Evolutionary conservation across 2,797 vertebrate genomes (phyloP).

Genomic region (Neomorphus geoffroyi): DNA sequence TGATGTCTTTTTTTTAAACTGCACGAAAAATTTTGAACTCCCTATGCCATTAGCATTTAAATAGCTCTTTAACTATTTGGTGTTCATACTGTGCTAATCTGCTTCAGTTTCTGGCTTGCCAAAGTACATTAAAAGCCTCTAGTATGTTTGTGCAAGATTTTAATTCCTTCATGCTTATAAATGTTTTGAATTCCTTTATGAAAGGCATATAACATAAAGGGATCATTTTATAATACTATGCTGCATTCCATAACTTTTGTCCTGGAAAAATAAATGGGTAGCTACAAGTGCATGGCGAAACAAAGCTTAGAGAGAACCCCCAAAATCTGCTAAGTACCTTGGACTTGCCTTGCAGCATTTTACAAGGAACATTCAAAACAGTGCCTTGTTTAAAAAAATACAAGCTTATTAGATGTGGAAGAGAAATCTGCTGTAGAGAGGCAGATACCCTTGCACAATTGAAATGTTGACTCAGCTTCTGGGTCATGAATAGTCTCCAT

Average conservation of each 20-base stretch:
- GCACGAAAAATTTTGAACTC: background rate
- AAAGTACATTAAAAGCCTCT: background rate
- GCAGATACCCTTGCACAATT: background rate
- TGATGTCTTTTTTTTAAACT: background rate
- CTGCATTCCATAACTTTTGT: background rate
- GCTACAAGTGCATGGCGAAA: background rate
- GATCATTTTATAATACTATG: background rate
- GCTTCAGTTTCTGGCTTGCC: background rate
- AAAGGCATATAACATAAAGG: background rate
- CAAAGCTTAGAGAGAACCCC: background rate
- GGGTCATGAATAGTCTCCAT: background rate
- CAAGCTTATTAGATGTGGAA: background rate
- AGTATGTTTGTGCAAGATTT: background rate
- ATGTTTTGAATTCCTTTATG: background rate
- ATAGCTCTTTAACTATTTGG: background rate
- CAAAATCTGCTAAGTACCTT: background rate
- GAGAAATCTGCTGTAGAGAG: background rate
- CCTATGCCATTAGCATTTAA: background rate
- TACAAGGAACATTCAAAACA: background rate
- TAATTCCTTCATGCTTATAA: background rate
- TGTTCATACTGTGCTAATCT: background rate
- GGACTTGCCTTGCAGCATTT: background rate
- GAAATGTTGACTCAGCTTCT: background rate
- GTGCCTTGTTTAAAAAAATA: background rate
- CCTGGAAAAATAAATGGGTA: background rate